Conservation (phyloP, 2,113 vertebrate species). For the Sylvilagus bachmani region DNA sequence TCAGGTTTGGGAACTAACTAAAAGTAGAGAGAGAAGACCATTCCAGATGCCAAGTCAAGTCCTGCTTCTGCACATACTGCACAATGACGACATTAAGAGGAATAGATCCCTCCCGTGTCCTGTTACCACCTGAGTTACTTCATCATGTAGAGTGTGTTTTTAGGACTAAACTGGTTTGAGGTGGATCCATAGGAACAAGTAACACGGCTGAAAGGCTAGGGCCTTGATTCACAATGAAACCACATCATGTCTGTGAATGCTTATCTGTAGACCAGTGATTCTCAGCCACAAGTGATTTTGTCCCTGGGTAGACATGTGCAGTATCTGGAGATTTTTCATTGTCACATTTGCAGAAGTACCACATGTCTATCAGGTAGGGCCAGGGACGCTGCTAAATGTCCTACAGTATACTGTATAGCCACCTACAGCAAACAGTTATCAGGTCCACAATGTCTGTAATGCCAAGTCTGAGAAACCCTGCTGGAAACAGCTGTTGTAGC, state of each 20-base stretch:
- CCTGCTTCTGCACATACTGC: background rate
- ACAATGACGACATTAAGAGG: background rate
- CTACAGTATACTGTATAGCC: background rate
- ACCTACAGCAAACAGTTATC: background rate
- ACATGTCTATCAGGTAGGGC: background rate
- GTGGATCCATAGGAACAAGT: background rate
- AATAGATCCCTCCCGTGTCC: rapidly evolving
- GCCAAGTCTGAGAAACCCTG: background rate
- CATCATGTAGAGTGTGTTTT: background rate
- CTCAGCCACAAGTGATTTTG: background rate
- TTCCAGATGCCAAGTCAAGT: background rate
- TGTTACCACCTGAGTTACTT: background rate
- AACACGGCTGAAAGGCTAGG: background rate
- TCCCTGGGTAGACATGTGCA: background rate
- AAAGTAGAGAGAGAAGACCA: background rate
- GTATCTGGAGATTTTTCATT: background rate
- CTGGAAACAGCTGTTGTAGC: background rate
- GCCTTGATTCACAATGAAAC: background rate
- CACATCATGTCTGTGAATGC: background rate
- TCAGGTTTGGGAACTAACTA: background rate
- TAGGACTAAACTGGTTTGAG: background rate
- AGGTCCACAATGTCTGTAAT: background rate
- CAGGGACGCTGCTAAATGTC: background rate
- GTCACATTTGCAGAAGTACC: background rate
- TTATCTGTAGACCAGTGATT: background rate